Percentiles rank a stretch among this genome's conserved stretches.
phyloP scores from a whole-genome alignment of 1,140 invertebrate genomes.

The Listronotus oregonensis region DNA sequence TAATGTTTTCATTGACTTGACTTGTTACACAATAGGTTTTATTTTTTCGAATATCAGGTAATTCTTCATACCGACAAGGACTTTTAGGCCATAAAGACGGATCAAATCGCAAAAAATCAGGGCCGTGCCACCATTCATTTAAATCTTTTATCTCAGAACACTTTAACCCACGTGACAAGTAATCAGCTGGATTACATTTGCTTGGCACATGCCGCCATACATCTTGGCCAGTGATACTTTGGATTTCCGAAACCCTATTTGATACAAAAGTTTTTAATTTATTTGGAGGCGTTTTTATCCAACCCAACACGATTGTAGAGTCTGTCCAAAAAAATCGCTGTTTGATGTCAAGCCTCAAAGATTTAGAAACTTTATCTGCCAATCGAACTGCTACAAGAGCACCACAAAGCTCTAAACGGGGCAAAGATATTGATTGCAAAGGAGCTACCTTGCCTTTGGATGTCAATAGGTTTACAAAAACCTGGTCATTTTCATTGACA shows the following conservation, averaged over 20 bases:
- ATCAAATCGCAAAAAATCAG: not conserved
- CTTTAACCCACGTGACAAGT: conserved; percentile 6
- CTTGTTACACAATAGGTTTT: conserved; percentile 7
- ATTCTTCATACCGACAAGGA: not conserved
- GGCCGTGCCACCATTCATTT: conserved; percentile 14
- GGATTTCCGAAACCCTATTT: conserved; percentile 23
- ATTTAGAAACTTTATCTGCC: conserved; percentile 8
- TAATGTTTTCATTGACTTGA: too few species aligned
- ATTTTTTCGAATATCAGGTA: conserved; percentile 4
- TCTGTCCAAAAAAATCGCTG: conserved; percentile 23
- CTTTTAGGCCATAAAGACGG: not conserved
- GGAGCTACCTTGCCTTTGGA: conserved; percentile 16
- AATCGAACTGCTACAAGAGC: not conserved
- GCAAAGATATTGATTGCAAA: conserved; percentile 24
- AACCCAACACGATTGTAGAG: conserved; percentile 28
- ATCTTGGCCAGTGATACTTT: conserved; percentile 2
- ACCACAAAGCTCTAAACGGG: conserved; percentile 20
- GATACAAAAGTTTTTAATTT: conserved; percentile 23
- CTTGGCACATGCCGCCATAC: conserved; percentile 3
- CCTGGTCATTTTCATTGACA: conserved; percentile 2
- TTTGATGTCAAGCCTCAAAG: conserved; percentile 2
- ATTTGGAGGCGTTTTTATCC: conserved; percentile 18
- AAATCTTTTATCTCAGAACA: not conserved
- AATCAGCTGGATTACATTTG: conserved; percentile 17
- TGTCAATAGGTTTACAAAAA: conserved; percentile 8